These are phyloP conservation scores for Pollachius pollachius DNA, from an alignment of 2,113 vertebrate species.

Conservation along the genomic window DNA sequence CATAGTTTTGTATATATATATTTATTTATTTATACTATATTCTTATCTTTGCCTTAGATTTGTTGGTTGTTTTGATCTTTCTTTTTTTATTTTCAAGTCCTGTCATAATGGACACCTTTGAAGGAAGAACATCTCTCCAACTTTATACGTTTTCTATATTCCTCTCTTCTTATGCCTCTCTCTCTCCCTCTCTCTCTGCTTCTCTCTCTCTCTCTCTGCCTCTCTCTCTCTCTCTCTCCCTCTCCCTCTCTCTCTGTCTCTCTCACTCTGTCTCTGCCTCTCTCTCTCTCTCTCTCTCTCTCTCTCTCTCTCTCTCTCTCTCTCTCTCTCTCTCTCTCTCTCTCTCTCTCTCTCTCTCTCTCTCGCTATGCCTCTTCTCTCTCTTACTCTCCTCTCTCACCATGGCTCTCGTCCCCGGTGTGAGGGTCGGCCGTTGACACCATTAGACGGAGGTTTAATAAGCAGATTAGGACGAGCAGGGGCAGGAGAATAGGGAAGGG, in stretches of 20 bases:
- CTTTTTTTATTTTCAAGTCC: not conserved
- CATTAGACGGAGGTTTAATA: constrained; percentile 82
- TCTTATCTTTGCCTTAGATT: too few relatives aligned
- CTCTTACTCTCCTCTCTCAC: constrained; percentile 22
- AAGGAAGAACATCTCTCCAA: not conserved
- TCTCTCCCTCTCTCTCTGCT: not conserved
- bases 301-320: constrained; percentile 22
- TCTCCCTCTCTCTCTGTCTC: constrained; percentile 11
- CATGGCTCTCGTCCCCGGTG: constrained; percentile 19
- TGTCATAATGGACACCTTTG: constrained; percentile 18
- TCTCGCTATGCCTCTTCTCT: too few relatives aligned
- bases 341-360: too few relatives aligned
- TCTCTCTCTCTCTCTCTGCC: not conserved
- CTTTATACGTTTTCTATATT: not conserved
- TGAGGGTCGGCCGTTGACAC: constrained; percentile 78
- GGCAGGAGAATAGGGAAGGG: constrained; percentile 41
- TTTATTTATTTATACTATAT: too few relatives aligned
- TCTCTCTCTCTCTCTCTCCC: constrained; percentile 23
- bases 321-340: constrained; percentile 16
- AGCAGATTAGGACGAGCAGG: constrained; percentile 73
- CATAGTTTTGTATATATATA: too few relatives aligned
- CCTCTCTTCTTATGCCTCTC: not conserved
- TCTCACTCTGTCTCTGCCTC: constrained; percentile 13
- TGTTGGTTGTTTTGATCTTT: not conserved
- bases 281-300: constrained; percentile 20